Evolutionary conservation across 2,113 vertebrate species (phyloP), one percentile per base, ranked within the genome.

Genomic region (Lota lota): DNA sequence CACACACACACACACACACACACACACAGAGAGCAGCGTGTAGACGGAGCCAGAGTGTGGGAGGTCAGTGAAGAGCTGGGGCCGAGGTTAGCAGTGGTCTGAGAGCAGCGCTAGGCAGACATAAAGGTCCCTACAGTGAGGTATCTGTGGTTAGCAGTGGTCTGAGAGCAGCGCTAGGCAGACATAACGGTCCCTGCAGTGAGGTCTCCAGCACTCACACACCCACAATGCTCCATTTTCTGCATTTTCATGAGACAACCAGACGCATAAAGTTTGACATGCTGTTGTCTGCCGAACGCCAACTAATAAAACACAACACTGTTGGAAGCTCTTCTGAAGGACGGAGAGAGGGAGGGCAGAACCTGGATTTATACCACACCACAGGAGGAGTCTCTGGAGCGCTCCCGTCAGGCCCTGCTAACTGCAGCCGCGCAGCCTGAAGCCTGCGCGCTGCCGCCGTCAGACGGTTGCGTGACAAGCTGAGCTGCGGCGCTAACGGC

Each of bases 11-110:
- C 51, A 53, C 51, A 53, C 51, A 53, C 3, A 53, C 3, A 53
- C 51, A 53, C 3, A 53, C 3, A 53, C 51, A 53, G 16, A 47
- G n/a, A 33, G 28, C 28, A 33, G 4, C 28, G 7, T 33, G 28
- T 21, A 74, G 77, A 76, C 70, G 51, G 1, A 1, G 67, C 22
- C 10, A 68, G 63, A 58, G 63, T 80, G 86, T 81, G 81, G 81
- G 84, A 82, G 78, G 78, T 81, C 73, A 86, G 77, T 76, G 69
- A 74, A 74, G 75, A n/a, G 51, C 72, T 54, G 33, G 80, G 63
- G 61, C 71, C 79, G 82, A 85, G 82, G 79, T 86, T 82, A 77
- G 79, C 59, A 67, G 73, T 71, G 63, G 73, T 56, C 70, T 76
- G 70, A 58, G 75, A 76, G 75, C 65, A 78, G 80, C 21, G 56